Evolutionary conservation across 2,888 invertebrate genomes (phyloP).

Genomic region (Patella caerulea): DNA sequence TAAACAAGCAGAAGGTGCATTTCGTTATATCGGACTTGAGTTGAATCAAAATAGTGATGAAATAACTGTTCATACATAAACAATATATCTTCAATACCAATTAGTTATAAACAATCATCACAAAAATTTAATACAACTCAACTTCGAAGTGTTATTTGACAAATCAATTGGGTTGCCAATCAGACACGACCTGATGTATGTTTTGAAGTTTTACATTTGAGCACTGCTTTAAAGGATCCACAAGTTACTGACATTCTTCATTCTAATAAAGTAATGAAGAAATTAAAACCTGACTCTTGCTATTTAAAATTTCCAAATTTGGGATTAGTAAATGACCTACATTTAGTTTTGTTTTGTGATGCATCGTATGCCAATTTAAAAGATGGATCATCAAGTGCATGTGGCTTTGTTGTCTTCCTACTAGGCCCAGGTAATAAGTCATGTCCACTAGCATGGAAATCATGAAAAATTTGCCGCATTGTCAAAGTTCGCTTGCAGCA

Average conservation of each 20-base stretch:
- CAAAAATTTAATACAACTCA: slow-evolving; percentile 10
- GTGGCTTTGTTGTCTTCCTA: too few species aligned
- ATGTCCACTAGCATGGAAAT: too few species aligned
- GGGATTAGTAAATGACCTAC: too few species aligned
- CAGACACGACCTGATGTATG: slow-evolving; percentile 19
- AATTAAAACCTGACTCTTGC: slow-evolving; percentile 17
- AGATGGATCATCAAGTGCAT: too few species aligned
- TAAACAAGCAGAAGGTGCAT: slow-evolving; percentile 1
- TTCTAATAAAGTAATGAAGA: slow-evolving; percentile 17
- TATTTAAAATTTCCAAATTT: neutral
- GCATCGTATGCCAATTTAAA: too few species aligned
- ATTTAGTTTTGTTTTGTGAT: too few species aligned
- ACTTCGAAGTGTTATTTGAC: slow-evolving; percentile 11
- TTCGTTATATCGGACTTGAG: slow-evolving; percentile 15
- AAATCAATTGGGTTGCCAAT: slow-evolving; percentile 17
- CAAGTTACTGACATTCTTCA: slow-evolving; percentile 18
- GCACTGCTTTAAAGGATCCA: slow-evolving; percentile 3
- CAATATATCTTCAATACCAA: neutral
- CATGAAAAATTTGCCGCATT: too few species aligned
- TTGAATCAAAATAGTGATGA: neutral
- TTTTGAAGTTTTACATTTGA: slow-evolving; percentile 9
- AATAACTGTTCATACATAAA: neutral
- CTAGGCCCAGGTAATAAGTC: too few species aligned
- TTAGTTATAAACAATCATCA: neutral
- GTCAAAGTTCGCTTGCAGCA: too few species aligned